Percentiles rank a stretch among this genome's conserved stretches.
These are phyloP conservation scores for Mactra quadrangularis DNA, from an alignment of 1,140 invertebrate genomes.

Conservation along the genomic window DNA sequence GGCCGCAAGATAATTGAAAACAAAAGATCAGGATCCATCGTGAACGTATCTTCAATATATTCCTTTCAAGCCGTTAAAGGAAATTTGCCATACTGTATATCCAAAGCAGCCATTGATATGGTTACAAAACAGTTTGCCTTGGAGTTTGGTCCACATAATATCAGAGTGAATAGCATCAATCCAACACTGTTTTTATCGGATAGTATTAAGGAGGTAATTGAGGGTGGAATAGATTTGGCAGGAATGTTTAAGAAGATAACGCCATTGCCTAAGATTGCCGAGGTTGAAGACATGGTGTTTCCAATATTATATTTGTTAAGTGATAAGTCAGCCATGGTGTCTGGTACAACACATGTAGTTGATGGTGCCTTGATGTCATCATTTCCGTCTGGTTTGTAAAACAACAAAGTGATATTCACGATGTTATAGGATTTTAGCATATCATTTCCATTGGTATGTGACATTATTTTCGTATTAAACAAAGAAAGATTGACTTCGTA, in stretches of 20 bases:
- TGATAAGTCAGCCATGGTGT: conserved; percentile 25
- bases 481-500: too few relatives aligned
- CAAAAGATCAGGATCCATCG: conserved; percentile 29
- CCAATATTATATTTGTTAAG: conserved; percentile 27
- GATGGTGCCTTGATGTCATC: conserved; percentile 24
- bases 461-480: too few relatives aligned
- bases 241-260: background rate
- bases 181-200: conserved; percentile 34
- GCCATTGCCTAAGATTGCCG: background rate
- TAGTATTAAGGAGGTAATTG: background rate
- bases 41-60: conserved; percentile 29
- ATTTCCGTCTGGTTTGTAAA: background rate
- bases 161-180: conserved; percentile 42
- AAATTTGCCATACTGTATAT: conserved; percentile 1
- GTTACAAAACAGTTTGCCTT: conserved; percentile 38
- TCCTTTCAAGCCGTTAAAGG: background rate
- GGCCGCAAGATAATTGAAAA: conserved; percentile 15
- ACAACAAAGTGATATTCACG: too few relatives aligned
- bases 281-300: background rate
- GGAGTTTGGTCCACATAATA: conserved; percentile 35
- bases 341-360: conserved; percentile 23
- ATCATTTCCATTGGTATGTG: too few relatives aligned
- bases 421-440: too few relatives aligned
- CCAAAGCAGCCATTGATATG: conserved; percentile 37
- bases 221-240: background rate